Evolutionary conservation across 2,113 vertebrate species (phyloP).

Genomic region (Etia nguti): DNA sequence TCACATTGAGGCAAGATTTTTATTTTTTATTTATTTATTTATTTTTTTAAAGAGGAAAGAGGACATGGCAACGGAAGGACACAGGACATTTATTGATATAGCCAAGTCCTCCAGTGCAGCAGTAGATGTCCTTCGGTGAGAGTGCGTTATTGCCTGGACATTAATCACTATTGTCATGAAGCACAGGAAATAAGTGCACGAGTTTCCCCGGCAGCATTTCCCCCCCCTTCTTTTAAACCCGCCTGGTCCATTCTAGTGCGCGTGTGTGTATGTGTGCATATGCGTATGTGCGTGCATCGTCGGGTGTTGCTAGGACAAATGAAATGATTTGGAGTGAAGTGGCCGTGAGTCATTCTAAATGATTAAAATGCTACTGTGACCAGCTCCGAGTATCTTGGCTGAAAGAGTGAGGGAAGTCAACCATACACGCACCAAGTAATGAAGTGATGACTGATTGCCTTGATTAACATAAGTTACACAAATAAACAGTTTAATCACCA

Average conservation of each 20-base stretch:
- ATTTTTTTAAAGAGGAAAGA: conserved; percentile 25
- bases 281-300: neutral
- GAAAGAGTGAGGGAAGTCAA: conserved; percentile 40
- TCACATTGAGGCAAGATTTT: conserved; percentile 41
- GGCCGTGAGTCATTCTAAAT: conserved; percentile 60
- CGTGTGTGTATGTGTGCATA: neutral
- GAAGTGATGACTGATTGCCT: conserved; percentile 48
- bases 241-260: neutral
- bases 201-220: conserved; percentile 31
- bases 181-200: conserved; percentile 48
- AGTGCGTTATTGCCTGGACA: conserved; percentile 61
- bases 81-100: conserved; percentile 64
- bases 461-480: conserved; percentile 48
- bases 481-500: conserved; percentile 55
- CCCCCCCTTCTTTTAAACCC: conserved; percentile 21
- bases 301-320: conserved; percentile 30
- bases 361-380: conserved; percentile 60
- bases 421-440: conserved; percentile 30
- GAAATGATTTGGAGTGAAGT: conserved; percentile 60
- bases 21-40: no score
- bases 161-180: conserved; percentile 71
- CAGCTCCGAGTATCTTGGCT: conserved; percentile 49
- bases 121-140: conserved; percentile 64
- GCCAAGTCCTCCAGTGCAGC: conserved; percentile 62
- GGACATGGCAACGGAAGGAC: conserved; percentile 52